Conservation (phyloP, 1,140 invertebrate genomes). For the Saccostrea glomerata region DNA sequence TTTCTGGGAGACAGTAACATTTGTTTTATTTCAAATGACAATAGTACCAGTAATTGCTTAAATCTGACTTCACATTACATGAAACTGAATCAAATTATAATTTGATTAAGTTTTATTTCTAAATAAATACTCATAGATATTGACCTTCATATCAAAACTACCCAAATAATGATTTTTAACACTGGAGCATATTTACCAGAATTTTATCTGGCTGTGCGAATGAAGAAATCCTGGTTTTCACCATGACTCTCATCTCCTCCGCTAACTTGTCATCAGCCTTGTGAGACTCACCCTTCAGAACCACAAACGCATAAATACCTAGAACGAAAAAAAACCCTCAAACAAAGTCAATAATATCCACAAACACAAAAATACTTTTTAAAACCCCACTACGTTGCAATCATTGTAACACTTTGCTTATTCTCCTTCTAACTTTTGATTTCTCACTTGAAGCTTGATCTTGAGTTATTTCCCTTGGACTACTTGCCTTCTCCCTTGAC, state of each 20-base stretch:
- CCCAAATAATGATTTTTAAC: background rate
- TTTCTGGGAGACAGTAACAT: too few species aligned
- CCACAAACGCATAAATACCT: slow-evolving; percentile 79
- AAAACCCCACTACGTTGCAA: too few species aligned
- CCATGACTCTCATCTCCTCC: slow-evolving; percentile 66
- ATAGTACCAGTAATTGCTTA: too few species aligned
- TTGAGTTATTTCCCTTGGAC: background rate
- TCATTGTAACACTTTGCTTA: too few species aligned
- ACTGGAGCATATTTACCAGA: slow-evolving; percentile 63
- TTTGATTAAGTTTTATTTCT: background rate
- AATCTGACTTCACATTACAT: too few species aligned
- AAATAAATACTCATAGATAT: background rate
- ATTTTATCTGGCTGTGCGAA: slow-evolving; percentile 78
- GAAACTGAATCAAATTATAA: background rate
- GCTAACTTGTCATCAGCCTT: slow-evolving; percentile 61
- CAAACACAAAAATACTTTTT: too few species aligned
- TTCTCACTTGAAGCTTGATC: too few species aligned
- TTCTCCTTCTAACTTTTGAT: too few species aligned
- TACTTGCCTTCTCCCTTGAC: slow-evolving; percentile 80
- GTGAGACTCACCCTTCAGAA: slow-evolving; percentile 72
- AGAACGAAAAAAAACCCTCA: background rate
- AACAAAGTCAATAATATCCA: background rate
- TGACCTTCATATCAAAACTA: background rate
- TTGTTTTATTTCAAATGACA: too few species aligned
- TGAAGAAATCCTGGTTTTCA: slow-evolving; percentile 73